A percentile compares a stretch with the other conserved stretches of the same genome.
Evolutionary conservation across 2,113 vertebrate species (phyloP).

Genomic region (Brienomyrus brachyistius): DNA sequence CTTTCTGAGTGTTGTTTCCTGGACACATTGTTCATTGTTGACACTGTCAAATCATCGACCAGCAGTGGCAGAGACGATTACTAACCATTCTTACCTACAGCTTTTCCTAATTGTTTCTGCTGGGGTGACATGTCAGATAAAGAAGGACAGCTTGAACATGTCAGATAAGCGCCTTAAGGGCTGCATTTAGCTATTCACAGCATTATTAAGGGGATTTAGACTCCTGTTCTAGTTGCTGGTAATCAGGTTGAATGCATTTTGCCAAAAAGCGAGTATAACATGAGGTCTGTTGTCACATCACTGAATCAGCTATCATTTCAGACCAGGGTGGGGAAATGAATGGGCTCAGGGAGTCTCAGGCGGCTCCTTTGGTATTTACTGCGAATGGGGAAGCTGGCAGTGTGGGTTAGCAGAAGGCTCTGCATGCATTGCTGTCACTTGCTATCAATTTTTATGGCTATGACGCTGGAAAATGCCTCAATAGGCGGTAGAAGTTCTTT

Average conservation of each 20-base stretch:
- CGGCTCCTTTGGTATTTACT: neutral
- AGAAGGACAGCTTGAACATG: neutral
- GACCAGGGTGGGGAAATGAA: neutral
- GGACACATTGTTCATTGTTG: neutral
- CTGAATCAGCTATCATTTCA: neutral
- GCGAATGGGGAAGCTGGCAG: neutral
- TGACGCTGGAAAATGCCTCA: conserved; percentile 3
- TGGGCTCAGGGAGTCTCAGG: neutral
- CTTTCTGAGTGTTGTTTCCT: neutral
- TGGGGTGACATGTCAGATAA: neutral
- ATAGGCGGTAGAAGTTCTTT: neutral
- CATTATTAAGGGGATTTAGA: neutral
- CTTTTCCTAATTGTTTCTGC: neutral
- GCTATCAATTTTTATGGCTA: neutral
- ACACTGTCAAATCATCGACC: neutral
- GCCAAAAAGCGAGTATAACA: neutral
- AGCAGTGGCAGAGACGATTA: neutral
- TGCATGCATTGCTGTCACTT: neutral
- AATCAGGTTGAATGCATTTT: neutral
- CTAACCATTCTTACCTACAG: neutral
- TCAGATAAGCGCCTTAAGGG: neutral
- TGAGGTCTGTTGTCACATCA: neutral
- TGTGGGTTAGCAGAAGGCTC: neutral
- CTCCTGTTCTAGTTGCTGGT: neutral
- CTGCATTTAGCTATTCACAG: neutral